Base-by-base conservation (phyloP, 2,113 vertebrate species). In the Catharus fuscescens region DNA sequence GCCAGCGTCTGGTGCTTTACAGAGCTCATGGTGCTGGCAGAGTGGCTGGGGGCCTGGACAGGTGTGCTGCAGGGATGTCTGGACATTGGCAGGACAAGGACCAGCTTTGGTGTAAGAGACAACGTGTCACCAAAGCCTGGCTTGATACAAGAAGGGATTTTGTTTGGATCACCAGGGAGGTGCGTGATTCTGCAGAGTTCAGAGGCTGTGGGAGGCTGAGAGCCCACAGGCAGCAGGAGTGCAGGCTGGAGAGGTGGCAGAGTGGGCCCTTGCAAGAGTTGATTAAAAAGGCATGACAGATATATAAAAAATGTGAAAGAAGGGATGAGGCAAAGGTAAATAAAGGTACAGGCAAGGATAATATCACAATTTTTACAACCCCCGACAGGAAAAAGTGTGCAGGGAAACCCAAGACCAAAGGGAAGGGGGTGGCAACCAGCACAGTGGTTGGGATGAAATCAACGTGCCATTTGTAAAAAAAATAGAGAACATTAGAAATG, bases 71-170 rank as follows among this genome's bases (percentile, higher is more conserved):
- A 98, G 96, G 26, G 97, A 94, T 14, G 98, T 99, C 21, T 99
- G 99, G 98, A 99, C 98, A 2, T 96, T 99, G 97, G 18, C 99
- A 99, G 95, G 98, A 98, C 1, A 97, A 98, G 23, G 98, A 98
- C 64, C 93, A 56, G 14, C 96, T 99, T 26, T 98, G 98, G 98
- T 99, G 56, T 99, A 98, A 61, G 34, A 31, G 9, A 50, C 16
- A 61, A 26, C 12, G 54, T 36, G 12, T 40, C 21, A 20, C 21
- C 28, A 40, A 61, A 61, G 57, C 13, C 23, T 52, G 45, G 45
- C 45, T 48, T 78, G 45, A 26, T 40, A 20, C 1, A 40, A 62
- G 34, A 50, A 40, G 34, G 23, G 23, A 32, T 62, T 50, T 78
- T 40, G 29, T 77, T 62, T 20, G 28, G 21, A 8, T 77, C 45